A percentile compares a stretch with the other conserved stretches of the same genome.
Conservation (phyloP, 92 coral and sea anemone genomes). For the Phenganax subtilis region DNA sequence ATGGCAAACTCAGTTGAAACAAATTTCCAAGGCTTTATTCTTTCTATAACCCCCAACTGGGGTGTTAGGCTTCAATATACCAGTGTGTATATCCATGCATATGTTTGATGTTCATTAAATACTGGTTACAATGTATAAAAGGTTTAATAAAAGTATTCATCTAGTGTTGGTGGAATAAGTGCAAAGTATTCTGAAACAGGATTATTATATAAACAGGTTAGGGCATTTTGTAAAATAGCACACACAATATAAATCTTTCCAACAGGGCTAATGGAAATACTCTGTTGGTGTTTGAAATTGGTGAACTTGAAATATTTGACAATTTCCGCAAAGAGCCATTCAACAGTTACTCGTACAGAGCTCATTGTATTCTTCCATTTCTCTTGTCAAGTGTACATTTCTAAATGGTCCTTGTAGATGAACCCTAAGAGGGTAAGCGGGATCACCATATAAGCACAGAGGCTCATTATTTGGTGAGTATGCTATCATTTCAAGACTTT, state of each 20-base stretch:
- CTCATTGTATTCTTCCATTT: constrained; percentile 8
- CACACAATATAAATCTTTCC: constrained; percentile 1
- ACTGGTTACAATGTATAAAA: background rate
- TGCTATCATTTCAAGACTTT: constrained; percentile 3
- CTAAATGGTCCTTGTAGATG: constrained; percentile 11
- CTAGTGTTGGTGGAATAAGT: background rate
- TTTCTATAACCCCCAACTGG: background rate
- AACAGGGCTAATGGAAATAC: background rate
- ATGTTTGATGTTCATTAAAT: background rate
- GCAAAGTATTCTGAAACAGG: constrained; percentile 13
- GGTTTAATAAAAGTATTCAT: constrained; percentile 1
- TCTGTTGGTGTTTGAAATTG: background rate
- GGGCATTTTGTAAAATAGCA: background rate
- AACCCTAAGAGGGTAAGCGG: constrained; percentile 23
- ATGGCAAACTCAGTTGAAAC: background rate
- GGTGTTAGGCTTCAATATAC: too few relatives aligned
- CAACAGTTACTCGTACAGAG: background rate
- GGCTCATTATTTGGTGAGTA: constrained; percentile 11
- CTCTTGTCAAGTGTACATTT: constrained; percentile 1
- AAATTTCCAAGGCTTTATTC: background rate
- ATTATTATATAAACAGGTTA: constrained; percentile 10
- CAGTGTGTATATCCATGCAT: too few relatives aligned
- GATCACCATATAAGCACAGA: background rate
- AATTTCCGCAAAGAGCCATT: background rate
- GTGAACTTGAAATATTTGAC: background rate